A percentile compares a stretch with the other conserved stretches of the same genome.
Conservation (phyloP, 2,797 vertebrate species). For the Buphagus erythrorhynchus region DNA sequence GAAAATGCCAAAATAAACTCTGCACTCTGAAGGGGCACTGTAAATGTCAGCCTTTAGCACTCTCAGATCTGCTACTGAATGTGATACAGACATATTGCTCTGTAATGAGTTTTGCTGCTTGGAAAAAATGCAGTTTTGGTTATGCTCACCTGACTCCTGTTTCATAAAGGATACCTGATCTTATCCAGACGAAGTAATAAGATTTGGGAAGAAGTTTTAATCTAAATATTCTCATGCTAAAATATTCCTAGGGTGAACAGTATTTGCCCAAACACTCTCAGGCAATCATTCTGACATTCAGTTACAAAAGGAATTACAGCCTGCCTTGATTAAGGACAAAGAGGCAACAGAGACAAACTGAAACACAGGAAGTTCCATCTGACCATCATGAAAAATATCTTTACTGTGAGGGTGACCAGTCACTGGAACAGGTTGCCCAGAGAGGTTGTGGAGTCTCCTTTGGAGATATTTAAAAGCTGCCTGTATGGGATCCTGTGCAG, state of each 20-base stretch:
- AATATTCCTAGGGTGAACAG: background rate
- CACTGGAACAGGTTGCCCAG: background rate
- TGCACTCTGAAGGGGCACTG: slow-evolving; percentile 36
- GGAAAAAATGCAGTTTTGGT: background rate
- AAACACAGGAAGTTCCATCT: background rate
- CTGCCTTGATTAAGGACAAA: background rate
- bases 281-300: background rate
- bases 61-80: slow-evolving; percentile 11
- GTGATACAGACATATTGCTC: background rate
- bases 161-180: background rate
- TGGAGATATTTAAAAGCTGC: background rate
- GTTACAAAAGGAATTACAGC: background rate
- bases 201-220: background rate
- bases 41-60: slow-evolving; percentile 25
- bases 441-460: background rate
- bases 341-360: background rate
- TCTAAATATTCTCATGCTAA: background rate
- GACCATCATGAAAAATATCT: background rate
- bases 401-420: background rate
- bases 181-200: background rate
- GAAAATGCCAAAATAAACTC: slow-evolving; percentile 60
- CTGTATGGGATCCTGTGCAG: background rate
- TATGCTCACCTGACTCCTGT: background rate
- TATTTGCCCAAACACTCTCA: background rate
- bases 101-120: background rate